These are phyloP conservation scores for Lanius ludovicianus DNA, from an alignment of 2,113 vertebrate species.

Conservation along the genomic window DNA sequence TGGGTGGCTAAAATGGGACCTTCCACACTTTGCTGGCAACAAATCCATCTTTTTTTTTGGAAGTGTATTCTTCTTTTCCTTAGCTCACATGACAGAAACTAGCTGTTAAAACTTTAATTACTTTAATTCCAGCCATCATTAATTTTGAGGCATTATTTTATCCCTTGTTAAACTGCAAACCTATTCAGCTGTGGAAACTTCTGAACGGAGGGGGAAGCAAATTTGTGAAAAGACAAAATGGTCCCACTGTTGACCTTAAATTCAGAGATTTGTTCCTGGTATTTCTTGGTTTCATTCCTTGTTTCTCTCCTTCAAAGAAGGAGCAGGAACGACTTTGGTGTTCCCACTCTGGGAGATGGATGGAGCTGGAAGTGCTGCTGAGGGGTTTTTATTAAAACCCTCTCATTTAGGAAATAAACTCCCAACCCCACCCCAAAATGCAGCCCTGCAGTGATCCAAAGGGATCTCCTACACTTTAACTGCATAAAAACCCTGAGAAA, in stretches of 20 bases:
- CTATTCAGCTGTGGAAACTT: neutral
- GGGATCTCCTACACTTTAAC: neutral
- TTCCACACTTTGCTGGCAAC: neutral
- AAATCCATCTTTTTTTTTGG: neutral
- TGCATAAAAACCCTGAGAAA: neutral
- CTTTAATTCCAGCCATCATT: neutral
- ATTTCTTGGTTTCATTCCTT: neutral
- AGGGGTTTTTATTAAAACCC: neutral
- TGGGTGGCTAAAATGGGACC: neutral
- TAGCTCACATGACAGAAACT: neutral
- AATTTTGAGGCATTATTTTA: neutral
- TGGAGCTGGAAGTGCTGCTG: neutral
- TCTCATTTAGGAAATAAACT: neutral
- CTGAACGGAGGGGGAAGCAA: rapidly evolving
- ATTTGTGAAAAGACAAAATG: neutral
- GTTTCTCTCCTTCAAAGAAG: neutral
- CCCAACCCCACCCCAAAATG: no score
- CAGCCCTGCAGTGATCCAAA: neutral
- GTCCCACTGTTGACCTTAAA: neutral
- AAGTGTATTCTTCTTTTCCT: neutral
- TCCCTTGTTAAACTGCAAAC: neutral
- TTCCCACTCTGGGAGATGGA: neutral
- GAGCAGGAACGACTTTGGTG: neutral
- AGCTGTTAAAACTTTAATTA: neutral
- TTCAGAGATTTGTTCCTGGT: neutral